These are phyloP conservation scores for Scopus umbretta DNA, from an alignment of 2,113 vertebrate species.

Conservation along the genomic window DNA sequence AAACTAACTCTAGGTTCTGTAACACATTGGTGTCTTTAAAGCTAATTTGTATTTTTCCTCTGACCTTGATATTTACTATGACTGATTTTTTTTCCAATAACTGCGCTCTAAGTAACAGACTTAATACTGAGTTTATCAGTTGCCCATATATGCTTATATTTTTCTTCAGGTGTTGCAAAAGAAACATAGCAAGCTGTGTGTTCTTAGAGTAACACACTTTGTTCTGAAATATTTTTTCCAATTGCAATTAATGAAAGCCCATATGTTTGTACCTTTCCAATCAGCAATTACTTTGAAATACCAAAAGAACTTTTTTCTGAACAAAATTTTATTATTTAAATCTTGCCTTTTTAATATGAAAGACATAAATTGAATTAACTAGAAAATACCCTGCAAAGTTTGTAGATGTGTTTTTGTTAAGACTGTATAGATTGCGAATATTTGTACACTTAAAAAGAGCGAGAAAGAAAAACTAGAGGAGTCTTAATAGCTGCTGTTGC, in stretches of 20 bases:
- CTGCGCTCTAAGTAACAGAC: not conserved
- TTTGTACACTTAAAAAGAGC: conserved; percentile 20
- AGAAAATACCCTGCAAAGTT: not conserved
- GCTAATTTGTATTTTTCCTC: not conserved
- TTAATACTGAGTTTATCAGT: not conserved
- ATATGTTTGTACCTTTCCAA: not conserved
- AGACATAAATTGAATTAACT: not conserved
- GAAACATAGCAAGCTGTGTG: not conserved
- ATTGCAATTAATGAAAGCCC: not conserved
- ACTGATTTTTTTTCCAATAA: not conserved
- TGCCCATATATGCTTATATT: not conserved
- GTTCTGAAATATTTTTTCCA: not conserved
- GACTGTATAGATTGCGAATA: not conserved
- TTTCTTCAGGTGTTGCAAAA: conserved; percentile 2
- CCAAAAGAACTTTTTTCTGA: not conserved
- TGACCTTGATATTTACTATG: not conserved
- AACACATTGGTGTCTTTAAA: not conserved
- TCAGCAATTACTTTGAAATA: not conserved
- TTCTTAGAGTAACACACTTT: not conserved
- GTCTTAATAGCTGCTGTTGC: conserved; percentile 52
- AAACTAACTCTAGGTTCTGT: not conserved
- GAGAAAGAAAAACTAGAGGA: not conserved
- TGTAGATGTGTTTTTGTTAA: conserved; percentile 17
- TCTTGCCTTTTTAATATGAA: not conserved
- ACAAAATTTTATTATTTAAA: conserved; percentile 12